These are phyloP conservation scores for Chloebia gouldiae DNA, from an alignment of 2,113 vertebrate genomes.

Conservation along the genomic window DNA sequence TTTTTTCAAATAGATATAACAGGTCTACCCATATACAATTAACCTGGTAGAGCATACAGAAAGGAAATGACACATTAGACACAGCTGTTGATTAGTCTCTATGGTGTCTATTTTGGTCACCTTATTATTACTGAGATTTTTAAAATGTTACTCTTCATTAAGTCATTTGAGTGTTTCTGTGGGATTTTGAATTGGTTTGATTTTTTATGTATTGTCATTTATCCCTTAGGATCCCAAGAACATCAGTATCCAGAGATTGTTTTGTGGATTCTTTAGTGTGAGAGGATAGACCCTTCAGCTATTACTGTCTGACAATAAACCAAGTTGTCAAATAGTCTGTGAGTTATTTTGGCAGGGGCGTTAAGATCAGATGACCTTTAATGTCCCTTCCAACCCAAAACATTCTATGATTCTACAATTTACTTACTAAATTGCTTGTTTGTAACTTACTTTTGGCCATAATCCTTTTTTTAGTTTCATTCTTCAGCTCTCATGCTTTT, in stretches of 20 bases:
- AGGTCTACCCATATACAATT: neutral
- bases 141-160: neutral
- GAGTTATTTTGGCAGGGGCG: neutral
- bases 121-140: neutral
- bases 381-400: neutral
- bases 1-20: neutral
- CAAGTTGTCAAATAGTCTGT: neutral
- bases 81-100: neutral
- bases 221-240: neutral
- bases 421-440: neutral
- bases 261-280: fast-evolving
- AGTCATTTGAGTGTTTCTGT: neutral
- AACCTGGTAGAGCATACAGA: neutral
- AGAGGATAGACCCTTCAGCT: neutral
- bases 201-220: neutral
- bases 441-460: neutral
- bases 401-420: neutral
- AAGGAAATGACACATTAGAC: neutral
- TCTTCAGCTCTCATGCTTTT: neutral
- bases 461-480: neutral
- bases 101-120: neutral
- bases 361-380: neutral
- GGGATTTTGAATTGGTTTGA: neutral
- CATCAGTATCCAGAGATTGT: neutral
- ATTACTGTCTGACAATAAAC: neutral